phyloP scores from a whole-genome alignment of 2,797 vertebrate species.

The Gallinago stenura region DNA sequence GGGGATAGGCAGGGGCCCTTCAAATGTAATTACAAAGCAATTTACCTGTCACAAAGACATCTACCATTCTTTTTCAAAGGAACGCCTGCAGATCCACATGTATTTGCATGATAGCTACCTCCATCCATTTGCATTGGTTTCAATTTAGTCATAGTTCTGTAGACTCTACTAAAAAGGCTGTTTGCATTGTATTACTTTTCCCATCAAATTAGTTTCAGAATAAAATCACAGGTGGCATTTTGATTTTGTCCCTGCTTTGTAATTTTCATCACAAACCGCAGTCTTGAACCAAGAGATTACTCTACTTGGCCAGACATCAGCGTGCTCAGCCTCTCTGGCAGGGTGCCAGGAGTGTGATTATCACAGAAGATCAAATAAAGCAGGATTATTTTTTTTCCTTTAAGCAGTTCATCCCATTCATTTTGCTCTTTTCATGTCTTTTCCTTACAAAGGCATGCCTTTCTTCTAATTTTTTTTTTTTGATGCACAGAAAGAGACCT shows the following conservation, averaged over 20 bases:
- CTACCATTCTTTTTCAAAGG: slow-evolving; percentile 50
- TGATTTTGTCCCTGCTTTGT: slow-evolving; percentile 71
- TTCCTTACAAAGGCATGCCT: neutral
- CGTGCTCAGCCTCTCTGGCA: slow-evolving; percentile 31
- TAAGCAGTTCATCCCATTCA: slow-evolving; percentile 45
- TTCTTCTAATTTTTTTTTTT: neutral
- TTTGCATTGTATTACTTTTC: slow-evolving; percentile 39
- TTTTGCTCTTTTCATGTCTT: slow-evolving; percentile 30
- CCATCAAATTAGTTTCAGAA: slow-evolving; percentile 66
- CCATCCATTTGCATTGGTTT: slow-evolving; percentile 29
- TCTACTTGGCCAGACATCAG: slow-evolving; percentile 65
- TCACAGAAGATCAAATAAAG: slow-evolving; percentile 64
- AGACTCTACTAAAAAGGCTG: slow-evolving; percentile 41
- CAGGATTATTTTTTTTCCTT: neutral
- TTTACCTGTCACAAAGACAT: slow-evolving; percentile 73
- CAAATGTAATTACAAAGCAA: slow-evolving; percentile 73
- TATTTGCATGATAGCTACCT: slow-evolving; percentile 67
- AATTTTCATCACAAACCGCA: slow-evolving; percentile 60
- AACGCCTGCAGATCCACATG: slow-evolving; percentile 55
- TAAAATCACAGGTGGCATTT: slow-evolving; percentile 74
- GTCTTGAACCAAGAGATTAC: slow-evolving; percentile 68
- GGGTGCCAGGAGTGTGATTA: slow-evolving; percentile 30
- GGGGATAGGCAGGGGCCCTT: slow-evolving; percentile 51
- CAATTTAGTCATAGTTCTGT: slow-evolving; percentile 48
- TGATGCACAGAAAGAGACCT: neutral